Evolutionary conservation across 2,113 vertebrate genomes (phyloP).

Genomic region (Eonycteris spelaea): DNA sequence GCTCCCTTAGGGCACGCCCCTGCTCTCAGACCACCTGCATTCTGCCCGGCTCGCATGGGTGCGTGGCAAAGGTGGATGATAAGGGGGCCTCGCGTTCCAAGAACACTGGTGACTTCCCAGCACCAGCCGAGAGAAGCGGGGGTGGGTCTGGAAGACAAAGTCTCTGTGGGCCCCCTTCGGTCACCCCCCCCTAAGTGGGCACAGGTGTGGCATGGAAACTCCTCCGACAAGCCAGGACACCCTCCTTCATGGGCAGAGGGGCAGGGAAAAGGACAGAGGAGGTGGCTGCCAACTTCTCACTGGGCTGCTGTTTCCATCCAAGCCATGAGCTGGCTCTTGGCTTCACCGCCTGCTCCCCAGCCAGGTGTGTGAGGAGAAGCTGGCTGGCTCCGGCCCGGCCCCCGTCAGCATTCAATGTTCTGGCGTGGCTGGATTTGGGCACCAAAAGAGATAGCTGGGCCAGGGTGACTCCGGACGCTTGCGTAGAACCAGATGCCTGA

Average conservation of each 20-base stretch:
- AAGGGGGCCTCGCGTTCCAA: background rate
- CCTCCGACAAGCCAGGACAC: conserved; percentile 61
- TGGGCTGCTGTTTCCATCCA: conserved; percentile 51
- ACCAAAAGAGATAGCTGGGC: background rate
- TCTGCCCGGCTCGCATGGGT: background rate
- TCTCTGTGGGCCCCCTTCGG: background rate
- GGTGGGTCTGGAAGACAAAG: background rate
- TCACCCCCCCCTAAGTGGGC: background rate
- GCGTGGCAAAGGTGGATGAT: background rate
- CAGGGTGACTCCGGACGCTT: rapidly evolving
- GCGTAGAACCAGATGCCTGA: background rate
- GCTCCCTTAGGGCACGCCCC: rapidly evolving
- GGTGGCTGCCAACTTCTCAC: conserved; percentile 56
- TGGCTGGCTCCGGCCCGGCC: background rate
- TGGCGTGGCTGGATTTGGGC: background rate
- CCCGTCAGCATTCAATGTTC: background rate
- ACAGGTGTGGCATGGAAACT: conserved; percentile 63
- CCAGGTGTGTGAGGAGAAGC: conserved; percentile 35
- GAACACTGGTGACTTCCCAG: background rate
- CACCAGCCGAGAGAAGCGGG: background rate
- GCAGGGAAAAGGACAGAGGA: background rate
- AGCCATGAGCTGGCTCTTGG: conserved; percentile 64
- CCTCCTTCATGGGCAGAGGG: background rate
- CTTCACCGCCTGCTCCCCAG: background rate
- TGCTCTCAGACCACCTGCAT: background rate